phyloP scores from a whole-genome alignment of 2,888 invertebrate species.

The Xylophagus ater region DNA sequence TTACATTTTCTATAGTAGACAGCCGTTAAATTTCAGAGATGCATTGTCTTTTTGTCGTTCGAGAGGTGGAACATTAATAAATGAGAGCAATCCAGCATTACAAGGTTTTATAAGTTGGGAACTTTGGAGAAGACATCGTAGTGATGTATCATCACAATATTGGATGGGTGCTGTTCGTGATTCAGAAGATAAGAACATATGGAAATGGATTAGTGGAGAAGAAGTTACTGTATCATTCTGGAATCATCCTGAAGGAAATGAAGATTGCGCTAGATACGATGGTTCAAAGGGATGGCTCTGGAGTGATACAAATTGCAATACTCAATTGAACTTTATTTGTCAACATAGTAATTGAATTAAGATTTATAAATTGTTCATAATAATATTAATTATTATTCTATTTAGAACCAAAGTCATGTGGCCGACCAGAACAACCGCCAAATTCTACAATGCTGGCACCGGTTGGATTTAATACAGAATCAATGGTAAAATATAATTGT shows the following conservation, averaged over 20 bases:
- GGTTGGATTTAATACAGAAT: constrained; percentile 67
- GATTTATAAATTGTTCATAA: constrained; percentile 7
- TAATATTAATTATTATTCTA: constrained; percentile 10
- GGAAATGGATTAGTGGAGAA: constrained; percentile 85
- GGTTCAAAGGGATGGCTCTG: constrained; percentile 91
- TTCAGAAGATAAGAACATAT: constrained; percentile 59
- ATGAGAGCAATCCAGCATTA: constrained; percentile 85
- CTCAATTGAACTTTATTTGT: constrained; percentile 79
- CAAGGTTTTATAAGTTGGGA: constrained; percentile 95
- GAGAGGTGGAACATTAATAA: constrained; percentile 74
- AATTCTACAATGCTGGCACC: constrained; percentile 78
- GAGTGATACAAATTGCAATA: constrained; percentile 83
- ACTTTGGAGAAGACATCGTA: constrained; percentile 80
- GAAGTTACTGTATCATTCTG: constrained; percentile 85
- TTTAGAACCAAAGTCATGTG: constrained; percentile 79
- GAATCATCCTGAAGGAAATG: constrained; percentile 74
- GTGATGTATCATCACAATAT: constrained; percentile 83
- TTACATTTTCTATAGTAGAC: constrained; percentile 84
- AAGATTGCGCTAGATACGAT: constrained; percentile 81
- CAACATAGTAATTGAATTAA: constrained; percentile 69
- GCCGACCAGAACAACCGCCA: constrained; percentile 84
- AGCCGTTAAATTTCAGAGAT: constrained; percentile 69
- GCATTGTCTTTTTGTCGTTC: constrained; percentile 68
- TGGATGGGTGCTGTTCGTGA: constrained; percentile 93
- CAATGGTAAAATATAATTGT: constrained; percentile 72